These are phyloP conservation scores for Phrixothrix hirtus DNA, from an alignment of 2,888 invertebrate species.

Conservation along the genomic window DNA sequence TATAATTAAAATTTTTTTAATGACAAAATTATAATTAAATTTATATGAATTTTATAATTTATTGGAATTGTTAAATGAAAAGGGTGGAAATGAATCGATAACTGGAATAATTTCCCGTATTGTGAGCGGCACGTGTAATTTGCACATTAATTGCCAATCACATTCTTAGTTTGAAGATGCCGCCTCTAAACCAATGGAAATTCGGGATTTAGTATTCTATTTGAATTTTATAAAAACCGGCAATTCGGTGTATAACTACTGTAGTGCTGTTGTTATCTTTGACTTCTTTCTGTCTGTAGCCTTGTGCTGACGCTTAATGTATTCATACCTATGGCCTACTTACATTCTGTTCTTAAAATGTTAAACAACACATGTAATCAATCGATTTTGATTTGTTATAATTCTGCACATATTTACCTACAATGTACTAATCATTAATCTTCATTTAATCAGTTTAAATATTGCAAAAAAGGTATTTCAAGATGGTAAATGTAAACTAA, in stretches of 20 bases:
- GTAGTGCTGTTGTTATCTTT: conserved; percentile 15
- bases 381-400: too few relatives aligned
- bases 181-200: conserved; percentile 15
- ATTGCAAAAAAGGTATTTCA: too few relatives aligned
- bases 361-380: too few relatives aligned
- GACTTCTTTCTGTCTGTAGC: conserved; percentile 14
- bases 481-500: too few relatives aligned
- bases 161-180: conserved; percentile 13
- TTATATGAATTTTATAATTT: background rate
- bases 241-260: conserved; percentile 10
- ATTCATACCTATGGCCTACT: too few relatives aligned
- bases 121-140: conserved; percentile 17
- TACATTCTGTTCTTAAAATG: too few relatives aligned
- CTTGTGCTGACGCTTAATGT: conserved; percentile 18
- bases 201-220: conserved; percentile 9
- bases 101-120: background rate
- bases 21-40: background rate
- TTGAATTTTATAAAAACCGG: conserved; percentile 13
- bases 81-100: conserved; percentile 10
- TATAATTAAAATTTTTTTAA: background rate
- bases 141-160: conserved; percentile 22
- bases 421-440: too few relatives aligned
- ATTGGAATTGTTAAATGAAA: background rate
- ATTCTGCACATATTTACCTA: too few relatives aligned
- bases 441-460: too few relatives aligned